Base-by-base conservation (phyloP, 2,888 invertebrate species). In the Brachypterus glaber region DNA sequence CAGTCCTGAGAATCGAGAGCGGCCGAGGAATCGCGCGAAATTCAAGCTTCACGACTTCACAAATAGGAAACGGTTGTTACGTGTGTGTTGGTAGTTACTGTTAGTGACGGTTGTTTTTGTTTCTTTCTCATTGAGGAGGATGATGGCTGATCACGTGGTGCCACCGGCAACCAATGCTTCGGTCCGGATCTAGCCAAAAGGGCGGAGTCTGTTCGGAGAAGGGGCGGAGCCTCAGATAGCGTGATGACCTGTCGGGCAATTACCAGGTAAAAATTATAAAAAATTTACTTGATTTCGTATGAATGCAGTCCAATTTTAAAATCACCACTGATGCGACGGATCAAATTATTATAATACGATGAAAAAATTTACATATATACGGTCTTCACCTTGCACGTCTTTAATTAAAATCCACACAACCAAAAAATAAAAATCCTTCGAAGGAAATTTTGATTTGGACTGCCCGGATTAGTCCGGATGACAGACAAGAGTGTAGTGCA, bases 61-160 rank as follows among this genome's bases (percentile, higher is more conserved):
- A 62, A 61, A 59, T 58, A 59, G 62, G 59, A 62, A 63, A 62
- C 65, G 63, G 60, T 64, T 62, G 64, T 64, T 63, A 61, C 62
- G 62, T 63, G 63, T 59, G 55, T 59, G 60, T 59, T 58, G 59
- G 60, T 57, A 62, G 63, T 63, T 61, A 64, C 63, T 64, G 64
- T 62, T 62, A 60, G 62, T 59, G 63, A 61, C 57, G 61, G 60
- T 67, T 66, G 65, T 66, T 66, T 66, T 66, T 66, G 65, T 66
- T 67, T 65, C 65, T 65, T 65, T 64, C 62, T 58, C 59, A 59
- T 60, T 57, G 61, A 62, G 62, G 64, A 62, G 63, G 64, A 60
- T 60, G 62, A 62, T 59, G 61, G 63, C 56, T 57, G 59, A 59
- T 66, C 67, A 67, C 66, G 66, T 67, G 67, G 61, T 50, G 44